These are phyloP conservation scores for Leptinotarsa tumamoca DNA, from an alignment of 2,888 invertebrate genomes.

Conservation along the genomic window DNA sequence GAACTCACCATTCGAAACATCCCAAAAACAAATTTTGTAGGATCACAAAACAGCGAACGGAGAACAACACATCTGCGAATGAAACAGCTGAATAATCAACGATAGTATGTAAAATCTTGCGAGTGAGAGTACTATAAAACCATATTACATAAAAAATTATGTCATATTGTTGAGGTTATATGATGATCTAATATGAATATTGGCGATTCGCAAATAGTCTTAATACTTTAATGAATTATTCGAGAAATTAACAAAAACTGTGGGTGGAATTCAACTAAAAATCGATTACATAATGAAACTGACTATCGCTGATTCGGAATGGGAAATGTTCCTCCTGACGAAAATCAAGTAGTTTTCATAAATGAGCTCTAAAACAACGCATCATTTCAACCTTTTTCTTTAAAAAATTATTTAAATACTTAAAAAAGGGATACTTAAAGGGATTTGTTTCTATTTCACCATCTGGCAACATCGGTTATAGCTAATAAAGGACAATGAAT, in stretches of 20 bases:
- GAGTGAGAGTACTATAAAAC: conserved; percentile 41
- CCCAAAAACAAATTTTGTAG: neutral
- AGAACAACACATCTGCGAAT: neutral
- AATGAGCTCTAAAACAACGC: too few species aligned
- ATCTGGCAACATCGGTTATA: too few species aligned
- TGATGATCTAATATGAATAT: conserved; percentile 11
- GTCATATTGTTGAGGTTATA: conserved; percentile 33
- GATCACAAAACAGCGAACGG: neutral
- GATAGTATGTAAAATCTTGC: conserved; percentile 5
- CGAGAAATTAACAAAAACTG: neutral
- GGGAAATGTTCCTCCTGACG: too few species aligned
- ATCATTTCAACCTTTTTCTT: too few species aligned
- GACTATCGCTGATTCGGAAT: too few species aligned
- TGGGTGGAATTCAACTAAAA: neutral
- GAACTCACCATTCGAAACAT: conserved; percentile 15
- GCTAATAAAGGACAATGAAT: too few species aligned
- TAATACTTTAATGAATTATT: neutral
- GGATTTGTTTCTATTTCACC: too few species aligned
- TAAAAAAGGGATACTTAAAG: too few species aligned
- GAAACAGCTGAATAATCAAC: conserved; percentile 1
- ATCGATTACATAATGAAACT: too few species aligned
- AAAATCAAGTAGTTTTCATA: too few species aligned
- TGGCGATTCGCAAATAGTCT: conserved; percentile 4
- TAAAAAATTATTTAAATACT: too few species aligned
- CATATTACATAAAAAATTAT: conserved; percentile 44